phyloP scores from a whole-genome alignment of 2,797 vertebrate genomes.

The Falco naumanni region DNA sequence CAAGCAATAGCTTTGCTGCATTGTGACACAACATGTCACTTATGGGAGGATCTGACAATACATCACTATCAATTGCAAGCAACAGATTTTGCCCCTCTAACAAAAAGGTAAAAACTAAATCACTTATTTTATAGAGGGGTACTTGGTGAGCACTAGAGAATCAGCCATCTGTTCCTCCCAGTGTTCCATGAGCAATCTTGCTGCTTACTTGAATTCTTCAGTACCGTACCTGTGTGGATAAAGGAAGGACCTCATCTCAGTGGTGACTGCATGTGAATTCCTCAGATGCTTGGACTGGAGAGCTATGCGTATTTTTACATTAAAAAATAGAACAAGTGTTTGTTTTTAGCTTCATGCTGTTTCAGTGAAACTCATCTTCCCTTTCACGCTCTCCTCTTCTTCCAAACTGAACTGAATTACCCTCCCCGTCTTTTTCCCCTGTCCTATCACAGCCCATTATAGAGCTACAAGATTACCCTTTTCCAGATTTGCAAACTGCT shows the following conservation, averaged over 20 bases:
- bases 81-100: background rate
- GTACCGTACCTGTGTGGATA: fast-evolving
- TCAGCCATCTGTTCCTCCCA: background rate
- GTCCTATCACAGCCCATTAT: background rate
- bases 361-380: background rate
- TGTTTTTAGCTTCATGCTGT: background rate
- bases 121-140: background rate
- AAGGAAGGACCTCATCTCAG: background rate
- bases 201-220: background rate
- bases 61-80: background rate
- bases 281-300: background rate
- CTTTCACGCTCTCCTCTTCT: background rate
- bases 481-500: background rate
- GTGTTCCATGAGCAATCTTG: background rate
- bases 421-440: background rate
- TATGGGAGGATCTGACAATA: background rate
- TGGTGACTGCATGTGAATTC: background rate
- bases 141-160: background rate
- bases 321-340: background rate
- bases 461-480: background rate
- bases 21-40: background rate
- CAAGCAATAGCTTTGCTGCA: background rate
- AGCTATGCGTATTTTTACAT: background rate
- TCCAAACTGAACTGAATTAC: background rate
- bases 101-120: background rate